Evolutionary conservation across 2,113 vertebrate species (phyloP), one percentile per base, ranked within the genome.

Genomic region (Heterotis niloticus): DNA sequence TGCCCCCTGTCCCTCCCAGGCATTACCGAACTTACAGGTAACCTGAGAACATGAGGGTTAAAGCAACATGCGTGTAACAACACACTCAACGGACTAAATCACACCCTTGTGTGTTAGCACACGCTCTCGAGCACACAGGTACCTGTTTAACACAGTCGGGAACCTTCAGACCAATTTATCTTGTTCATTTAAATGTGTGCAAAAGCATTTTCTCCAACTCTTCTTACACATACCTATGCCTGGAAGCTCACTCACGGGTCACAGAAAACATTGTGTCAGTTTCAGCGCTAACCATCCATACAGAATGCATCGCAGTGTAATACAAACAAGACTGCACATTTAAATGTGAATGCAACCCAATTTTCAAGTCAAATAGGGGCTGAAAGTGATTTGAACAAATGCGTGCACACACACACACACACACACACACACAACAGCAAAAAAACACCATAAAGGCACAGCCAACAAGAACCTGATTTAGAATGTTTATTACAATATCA

Each of bases 401-500:
- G 78, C 81, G 81, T 59, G 72, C 18, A 75, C 72, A 59, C 54
- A 60, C 56, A 74, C 52, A 16, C 11, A 24, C 29, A 44, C 28
- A 70, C 68, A 34, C n/a, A n/a, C n/a, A n/a, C n/a, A 0, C 24
- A 7, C 5, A 18, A 52, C 14, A 18, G 52, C 13, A 75, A 59
- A 44, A 44, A 29, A 16, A 65, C 64, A 68, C 20, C 7, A 14
- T 18, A 64, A 34, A 65, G 10, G 20, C 5, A 78, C 17, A 75
- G 26, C 60, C 57, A 70, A 71, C 20, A 77, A 24, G 72, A 57
- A 75, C 26, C 84, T 82, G 88, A 83, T 87, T 90, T 89, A 88
- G 86, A 87, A 86, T 81, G 86, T 92, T 94, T 93, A 91, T 92
- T 92, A 91, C 88, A 92, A 86, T 72, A 87, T 84, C 81, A 89